A percentile compares a stretch with the other conserved stretches of the same genome.
Conservation (phyloP, 2,113 vertebrate genomes). For the Brienomyrus longianalis region DNA sequence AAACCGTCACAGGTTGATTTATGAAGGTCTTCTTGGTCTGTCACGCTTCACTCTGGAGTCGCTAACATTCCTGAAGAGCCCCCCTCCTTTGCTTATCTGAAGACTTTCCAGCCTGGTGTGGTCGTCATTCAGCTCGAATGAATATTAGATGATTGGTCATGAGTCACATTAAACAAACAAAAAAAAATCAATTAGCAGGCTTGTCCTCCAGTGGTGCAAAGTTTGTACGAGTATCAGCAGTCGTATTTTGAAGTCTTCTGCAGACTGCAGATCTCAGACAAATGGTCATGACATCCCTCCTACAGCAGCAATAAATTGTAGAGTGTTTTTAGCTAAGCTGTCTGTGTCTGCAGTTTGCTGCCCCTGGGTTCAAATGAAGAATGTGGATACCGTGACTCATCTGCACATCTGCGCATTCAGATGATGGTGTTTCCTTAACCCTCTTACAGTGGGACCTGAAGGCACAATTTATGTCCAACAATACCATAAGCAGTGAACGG, state of each 20-base stretch:
- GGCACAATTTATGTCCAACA: too few relatives aligned
- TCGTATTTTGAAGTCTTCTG: slow-evolving; percentile 37
- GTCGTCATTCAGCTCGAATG: slow-evolving; percentile 48
- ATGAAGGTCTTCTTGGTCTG: slow-evolving; percentile 23
- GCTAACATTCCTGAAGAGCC: neutral
- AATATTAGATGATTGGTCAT: slow-evolving; percentile 53
- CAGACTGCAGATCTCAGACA: slow-evolving; percentile 40
- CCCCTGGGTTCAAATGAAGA: slow-evolving; percentile 11
- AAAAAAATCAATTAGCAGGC: neutral
- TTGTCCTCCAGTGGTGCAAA: slow-evolving; percentile 54
- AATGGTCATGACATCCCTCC: slow-evolving; percentile 58
- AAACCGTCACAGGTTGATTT: neutral
- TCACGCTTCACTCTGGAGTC: slow-evolving; percentile 16
- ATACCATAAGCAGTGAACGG: too few relatives aligned
- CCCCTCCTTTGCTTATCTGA: neutral
- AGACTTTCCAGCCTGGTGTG: neutral
- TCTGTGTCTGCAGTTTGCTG: neutral
- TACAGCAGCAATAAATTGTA: slow-evolving; percentile 34
- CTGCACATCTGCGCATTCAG: too few relatives aligned
- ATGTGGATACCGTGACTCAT: too few relatives aligned
- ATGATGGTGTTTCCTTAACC: too few relatives aligned
- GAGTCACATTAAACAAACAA: slow-evolving; percentile 30
- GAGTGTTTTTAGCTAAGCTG: neutral
- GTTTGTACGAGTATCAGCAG: slow-evolving; percentile 55
- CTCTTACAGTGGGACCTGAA: too few relatives aligned